Percentiles rank a stretch among this genome's conserved stretches.
Conservation (phyloP, 1,140 invertebrate genomes). For the Hyposmocoma kahamanoa region DNA sequence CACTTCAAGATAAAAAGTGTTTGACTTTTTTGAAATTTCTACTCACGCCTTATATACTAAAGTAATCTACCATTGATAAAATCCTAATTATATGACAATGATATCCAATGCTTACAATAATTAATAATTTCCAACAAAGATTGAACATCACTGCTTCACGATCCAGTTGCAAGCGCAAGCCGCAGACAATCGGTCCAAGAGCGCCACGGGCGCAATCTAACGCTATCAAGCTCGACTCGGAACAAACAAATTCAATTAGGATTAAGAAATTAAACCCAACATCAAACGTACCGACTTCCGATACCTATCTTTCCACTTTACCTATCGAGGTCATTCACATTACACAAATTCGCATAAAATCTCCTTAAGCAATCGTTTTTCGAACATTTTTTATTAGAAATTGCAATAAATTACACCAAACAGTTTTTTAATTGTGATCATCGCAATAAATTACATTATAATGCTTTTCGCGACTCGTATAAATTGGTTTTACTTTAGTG, state of each 20-base stretch:
- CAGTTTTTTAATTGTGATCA: not conserved
- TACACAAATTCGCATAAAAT: conserved; percentile 34
- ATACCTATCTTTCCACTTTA: conserved; percentile 27
- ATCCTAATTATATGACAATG: too few species aligned
- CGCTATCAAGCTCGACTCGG: conserved; percentile 40
- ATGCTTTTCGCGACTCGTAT: not conserved
- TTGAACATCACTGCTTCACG: too few species aligned
- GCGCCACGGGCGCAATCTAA: conserved; percentile 27
- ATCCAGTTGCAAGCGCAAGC: too few species aligned
- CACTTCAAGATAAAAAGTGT: too few species aligned
- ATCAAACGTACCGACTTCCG: conserved; percentile 56
- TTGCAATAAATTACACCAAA: not conserved
- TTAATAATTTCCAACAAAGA: too few species aligned
- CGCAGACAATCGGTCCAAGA: conserved; percentile 39
- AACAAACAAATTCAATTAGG: conserved; percentile 70
- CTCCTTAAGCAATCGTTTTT: not conserved
- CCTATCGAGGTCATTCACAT: conserved; percentile 43
- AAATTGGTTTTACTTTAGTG: not conserved
- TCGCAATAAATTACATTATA: not conserved
- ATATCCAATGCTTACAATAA: too few species aligned
- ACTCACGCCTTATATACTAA: too few species aligned
- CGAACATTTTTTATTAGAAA: not conserved
- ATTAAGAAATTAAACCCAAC: conserved; percentile 60
- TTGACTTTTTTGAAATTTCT: too few species aligned
- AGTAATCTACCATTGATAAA: too few species aligned